These are phyloP conservation scores for Parnassius glacialis DNA, from an alignment of 2,888 invertebrate species.

Conservation along the genomic window DNA sequence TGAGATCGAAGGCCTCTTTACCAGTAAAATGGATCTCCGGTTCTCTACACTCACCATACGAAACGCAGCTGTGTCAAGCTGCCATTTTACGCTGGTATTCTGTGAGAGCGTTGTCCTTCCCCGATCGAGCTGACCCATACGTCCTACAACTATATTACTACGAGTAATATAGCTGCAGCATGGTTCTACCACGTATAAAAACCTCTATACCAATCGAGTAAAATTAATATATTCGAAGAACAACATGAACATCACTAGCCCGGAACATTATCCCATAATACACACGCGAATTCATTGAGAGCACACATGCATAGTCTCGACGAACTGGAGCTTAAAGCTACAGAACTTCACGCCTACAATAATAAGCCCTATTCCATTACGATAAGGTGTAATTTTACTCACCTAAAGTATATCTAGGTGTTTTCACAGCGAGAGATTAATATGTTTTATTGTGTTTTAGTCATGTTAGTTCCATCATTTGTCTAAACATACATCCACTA, in stretches of 20 bases:
- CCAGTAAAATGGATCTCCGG: too few relatives aligned
- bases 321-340: conserved; percentile 27
- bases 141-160: too few relatives aligned
- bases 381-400: conserved; percentile 1
- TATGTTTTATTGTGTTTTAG: conserved; percentile 24
- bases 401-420: conserved; percentile 1
- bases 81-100: too few relatives aligned
- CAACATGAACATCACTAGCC: conserved; percentile 30
- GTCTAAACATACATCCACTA: conserved; percentile 6
- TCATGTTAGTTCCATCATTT: conserved; percentile 18
- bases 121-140: too few relatives aligned
- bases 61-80: too few relatives aligned
- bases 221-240: conserved; percentile 1
- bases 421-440: conserved; percentile 21
- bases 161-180: too few relatives aligned
- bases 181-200: too few relatives aligned
- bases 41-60: too few relatives aligned
- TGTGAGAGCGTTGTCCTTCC: too few relatives aligned
- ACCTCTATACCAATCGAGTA: too few relatives aligned
- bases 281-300: conserved; percentile 13
- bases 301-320: conserved; percentile 13
- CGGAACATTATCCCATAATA: conserved; percentile 38
- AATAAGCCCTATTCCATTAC: not conserved
- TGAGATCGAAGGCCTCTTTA: too few relatives aligned
- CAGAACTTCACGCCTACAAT: not conserved